Evolutionary conservation across 2,113 vertebrate species (phyloP), one percentile per base, ranked within the genome.

Genomic region (Phaethon lepturus): DNA sequence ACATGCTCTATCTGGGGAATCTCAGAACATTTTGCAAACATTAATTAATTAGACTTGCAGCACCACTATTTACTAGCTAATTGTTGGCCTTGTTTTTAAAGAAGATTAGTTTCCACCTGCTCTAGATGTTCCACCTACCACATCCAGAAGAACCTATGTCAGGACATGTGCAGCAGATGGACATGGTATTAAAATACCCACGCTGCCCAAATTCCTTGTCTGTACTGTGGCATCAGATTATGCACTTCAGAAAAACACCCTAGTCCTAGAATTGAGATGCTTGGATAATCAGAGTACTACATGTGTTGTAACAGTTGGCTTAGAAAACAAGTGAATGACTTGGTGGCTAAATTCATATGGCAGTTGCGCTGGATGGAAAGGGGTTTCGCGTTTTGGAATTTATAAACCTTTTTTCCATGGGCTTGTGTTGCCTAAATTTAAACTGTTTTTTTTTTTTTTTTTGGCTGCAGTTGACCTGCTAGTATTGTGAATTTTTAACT

Each of bases 1-100:
- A 86, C 3, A 0, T 18, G 8, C 45, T 95, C 33, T 94, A 28
- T 87, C 93, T 58, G 22, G 91, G 90, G 83, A 96, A 91, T 87
- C 83, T 96, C 28, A 49, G 94, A 93, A 91, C 69, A 89, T 91
- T 89, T 87, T 97, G 80, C 63, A 95, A 92, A 96, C 73, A 85
- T 87, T 86, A 92, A 87, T 95, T 93, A 90, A 86, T 91, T 75
- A 95, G 49, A 7, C 60, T 93, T 92, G 45, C 68, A 87, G 76
- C 31, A 86, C 22, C 40, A 6, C 60, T 93, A 64, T 81, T 96
- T 92, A 71, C 58, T 49, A 78, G 52, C 55, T 95, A 82, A 91
- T 75, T 59, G 60, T 63, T 60, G 11, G 44, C 15, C 58, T 82
- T 75, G 25, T 68, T 91, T 93, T 91, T 50, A 73, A 84, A 74